These are phyloP conservation scores for Genyomyrus donnyi DNA, from an alignment of 2,113 vertebrate genomes.

Conservation along the genomic window DNA sequence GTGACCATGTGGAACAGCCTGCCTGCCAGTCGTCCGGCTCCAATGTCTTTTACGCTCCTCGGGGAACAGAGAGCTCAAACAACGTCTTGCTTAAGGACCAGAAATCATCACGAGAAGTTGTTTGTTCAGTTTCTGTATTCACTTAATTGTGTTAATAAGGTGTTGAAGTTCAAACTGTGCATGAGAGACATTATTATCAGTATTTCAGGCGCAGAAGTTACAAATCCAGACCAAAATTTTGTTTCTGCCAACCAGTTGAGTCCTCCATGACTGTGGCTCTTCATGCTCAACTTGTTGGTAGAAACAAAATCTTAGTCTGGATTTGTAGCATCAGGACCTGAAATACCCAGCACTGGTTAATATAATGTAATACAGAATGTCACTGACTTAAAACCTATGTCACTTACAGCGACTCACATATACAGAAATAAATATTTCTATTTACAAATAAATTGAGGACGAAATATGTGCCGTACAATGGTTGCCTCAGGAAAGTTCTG, in stretches of 20 bases:
- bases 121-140: not conserved
- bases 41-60: not conserved
- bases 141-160: not conserved
- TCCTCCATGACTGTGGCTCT: no score
- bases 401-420: not conserved
- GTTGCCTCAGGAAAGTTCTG: no score
- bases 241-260: no score
- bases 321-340: no score
- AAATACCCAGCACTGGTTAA: no score
- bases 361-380: not conserved
- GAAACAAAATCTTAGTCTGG: no score
- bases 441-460: no score
- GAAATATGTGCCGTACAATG: no score
- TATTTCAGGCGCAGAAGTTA: no score
- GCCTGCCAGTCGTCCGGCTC: not conserved
- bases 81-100: not conserved
- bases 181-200: not conserved
- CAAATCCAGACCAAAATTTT: no score
- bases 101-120: not conserved
- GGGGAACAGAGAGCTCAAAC: not conserved
- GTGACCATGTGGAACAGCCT: not conserved
- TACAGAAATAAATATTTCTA: no score
- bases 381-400: not conserved
- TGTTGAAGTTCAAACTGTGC: not conserved
- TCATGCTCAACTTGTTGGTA: no score